These are phyloP conservation scores for Fistularia tabacaria DNA, from an alignment of 2,797 vertebrate genomes.

Conservation along the genomic window DNA sequence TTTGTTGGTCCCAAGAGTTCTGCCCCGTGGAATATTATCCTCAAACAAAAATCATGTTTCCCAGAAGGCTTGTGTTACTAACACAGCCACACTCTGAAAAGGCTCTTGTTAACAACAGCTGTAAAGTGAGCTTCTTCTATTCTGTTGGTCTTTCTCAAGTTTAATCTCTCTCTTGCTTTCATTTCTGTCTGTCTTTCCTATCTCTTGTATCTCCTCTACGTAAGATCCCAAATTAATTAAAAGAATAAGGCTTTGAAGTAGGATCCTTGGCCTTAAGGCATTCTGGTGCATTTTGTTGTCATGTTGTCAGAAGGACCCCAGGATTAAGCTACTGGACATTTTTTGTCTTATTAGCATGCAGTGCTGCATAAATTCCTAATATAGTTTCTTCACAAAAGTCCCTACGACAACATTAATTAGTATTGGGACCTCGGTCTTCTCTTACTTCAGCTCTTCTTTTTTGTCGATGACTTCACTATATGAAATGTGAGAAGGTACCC, in stretches of 20 bases:
- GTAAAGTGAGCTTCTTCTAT: conserved; percentile 62
- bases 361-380: conserved; percentile 1
- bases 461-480: background rate
- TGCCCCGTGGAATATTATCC: conserved; percentile 65
- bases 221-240: conserved; percentile 50
- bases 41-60: conserved; percentile 60
- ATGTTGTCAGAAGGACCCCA: conserved; percentile 4
- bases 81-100: conserved; percentile 60
- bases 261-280: conserved; percentile 35
- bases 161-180: conserved; percentile 53
- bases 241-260: conserved; percentile 55
- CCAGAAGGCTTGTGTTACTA: conserved; percentile 72
- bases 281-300: conserved; percentile 34
- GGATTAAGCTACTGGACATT: conserved; percentile 24
- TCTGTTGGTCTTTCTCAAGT: conserved; percentile 43
- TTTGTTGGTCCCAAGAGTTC: conserved; percentile 45
- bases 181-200: conserved; percentile 37
- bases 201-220: conserved; percentile 30
- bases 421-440: background rate
- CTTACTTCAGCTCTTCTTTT: background rate
- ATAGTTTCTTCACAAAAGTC: background rate
- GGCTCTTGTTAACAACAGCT: conserved; percentile 63
- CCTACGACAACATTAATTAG: background rate
- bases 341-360: conserved; percentile 20
- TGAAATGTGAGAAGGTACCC: conserved; percentile 6